phyloP scores from a whole-genome alignment of 2,113 vertebrate species.

The Oreochromis spilurus region DNA sequence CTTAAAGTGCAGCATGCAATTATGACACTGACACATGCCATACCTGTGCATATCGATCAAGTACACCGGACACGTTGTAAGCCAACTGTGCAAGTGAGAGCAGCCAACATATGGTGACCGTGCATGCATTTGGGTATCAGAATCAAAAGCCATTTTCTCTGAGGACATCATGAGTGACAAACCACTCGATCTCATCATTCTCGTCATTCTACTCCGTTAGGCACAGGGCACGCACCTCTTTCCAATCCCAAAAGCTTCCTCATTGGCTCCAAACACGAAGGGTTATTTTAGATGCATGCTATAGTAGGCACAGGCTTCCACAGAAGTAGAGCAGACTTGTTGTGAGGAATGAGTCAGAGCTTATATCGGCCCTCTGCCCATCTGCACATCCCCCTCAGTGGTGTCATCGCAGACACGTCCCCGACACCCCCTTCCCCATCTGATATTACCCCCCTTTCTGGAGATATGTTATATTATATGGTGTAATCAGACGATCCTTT shows the following conservation, averaged over 20 bases:
- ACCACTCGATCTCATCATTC: constrained; percentile 7
- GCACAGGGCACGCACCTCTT: neutral
- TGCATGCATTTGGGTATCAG: neutral
- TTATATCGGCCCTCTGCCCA: constrained; percentile 57
- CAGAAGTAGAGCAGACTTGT: constrained; percentile 36
- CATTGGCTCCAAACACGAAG: neutral
- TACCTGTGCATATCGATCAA: neutral
- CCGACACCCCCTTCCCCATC: constrained; percentile 29
- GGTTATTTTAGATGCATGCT: constrained; percentile 44
- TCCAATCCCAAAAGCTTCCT: neutral
- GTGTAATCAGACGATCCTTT: neutral
- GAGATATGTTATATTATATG: neutral
- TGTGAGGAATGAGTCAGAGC: constrained; percentile 66
- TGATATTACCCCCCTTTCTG: constrained; percentile 40
- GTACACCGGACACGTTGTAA: neutral
- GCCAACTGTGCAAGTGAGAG: neutral
- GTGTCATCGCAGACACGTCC: constrained; percentile 50
- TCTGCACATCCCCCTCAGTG: constrained; percentile 61
- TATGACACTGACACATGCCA: neutral
- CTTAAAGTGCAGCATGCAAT: neutral
- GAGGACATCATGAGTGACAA: constrained; percentile 20
- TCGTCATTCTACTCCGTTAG: neutral
- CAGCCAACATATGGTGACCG: neutral
- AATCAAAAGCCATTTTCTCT: constrained; percentile 6
- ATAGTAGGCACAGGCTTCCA: constrained; percentile 43